Evolutionary conservation across 2,888 invertebrate genomes (phyloP), one percentile per base, ranked within the genome.

Genomic region (Lithophane socia): DNA sequence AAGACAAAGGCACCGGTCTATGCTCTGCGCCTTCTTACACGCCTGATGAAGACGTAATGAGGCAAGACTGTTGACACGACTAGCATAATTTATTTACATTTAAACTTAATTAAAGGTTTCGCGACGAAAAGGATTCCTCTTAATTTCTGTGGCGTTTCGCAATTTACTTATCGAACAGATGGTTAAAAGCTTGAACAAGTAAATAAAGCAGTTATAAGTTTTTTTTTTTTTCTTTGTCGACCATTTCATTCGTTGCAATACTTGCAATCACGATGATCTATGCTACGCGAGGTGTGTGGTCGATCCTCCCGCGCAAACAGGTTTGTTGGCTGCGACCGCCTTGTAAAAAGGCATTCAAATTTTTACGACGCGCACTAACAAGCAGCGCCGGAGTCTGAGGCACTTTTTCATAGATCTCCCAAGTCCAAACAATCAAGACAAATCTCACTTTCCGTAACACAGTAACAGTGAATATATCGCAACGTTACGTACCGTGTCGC

Each of bases 361-460:
- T 93, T 95, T 94, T 93, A 95, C 93, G 93, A 94, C 88, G 83
- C 84, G 72, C 89, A 86, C 91, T 92, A 93, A 93, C 92, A 89
- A 92, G 90, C 85, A 81, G 71, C 88, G 49, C 56, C 64, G 84
- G 79, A 71, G 70, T 81, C 52, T 56, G 67, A 79, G 87, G 84
- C 81, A 86, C 86, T 88, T 90, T 90, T 93, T 91, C 91, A 92
- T 92, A 92, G 91, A 90, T 91, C 89, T 83, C 87, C 90, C 85
- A 91, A 92, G 89, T 84, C 88, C 90, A 85, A 91, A 92, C 92
- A 29, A 29, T 29, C 29, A 29, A 29, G 29, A 91, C 87, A 91
- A 92, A 91, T 91, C 93, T 95, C 93, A 94, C 94, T 96, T 94
- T 95, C 94, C 89, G 90, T 94, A 92, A 87, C 92, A 92, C 90